phyloP scores from a whole-genome alignment of 2,113 vertebrate genomes.

The Rhabdornis inornatus region DNA sequence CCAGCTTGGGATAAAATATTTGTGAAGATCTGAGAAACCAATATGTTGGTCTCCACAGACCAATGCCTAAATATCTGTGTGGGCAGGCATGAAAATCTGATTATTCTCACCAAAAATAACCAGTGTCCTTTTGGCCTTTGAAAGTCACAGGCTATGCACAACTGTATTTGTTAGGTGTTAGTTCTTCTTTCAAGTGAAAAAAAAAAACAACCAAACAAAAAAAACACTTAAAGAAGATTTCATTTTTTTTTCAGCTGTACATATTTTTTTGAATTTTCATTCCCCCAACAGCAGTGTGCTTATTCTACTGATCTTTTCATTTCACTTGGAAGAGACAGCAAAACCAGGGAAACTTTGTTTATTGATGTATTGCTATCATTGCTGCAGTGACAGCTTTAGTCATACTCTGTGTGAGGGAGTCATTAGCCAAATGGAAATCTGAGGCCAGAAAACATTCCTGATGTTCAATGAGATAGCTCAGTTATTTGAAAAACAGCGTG shows the following conservation, averaged over 20 bases:
- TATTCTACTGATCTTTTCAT: constrained; percentile 19
- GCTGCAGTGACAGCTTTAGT: constrained; percentile 67
- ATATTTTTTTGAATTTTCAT: constrained; percentile 25
- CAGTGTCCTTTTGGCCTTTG: background rate
- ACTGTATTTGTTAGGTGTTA: background rate
- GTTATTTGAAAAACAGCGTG: constrained; percentile 56
- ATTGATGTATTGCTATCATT: constrained; percentile 67
- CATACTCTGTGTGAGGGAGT: constrained; percentile 43
- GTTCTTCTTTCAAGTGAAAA: background rate
- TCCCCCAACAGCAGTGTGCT: background rate
- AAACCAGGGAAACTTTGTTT: constrained; percentile 31
- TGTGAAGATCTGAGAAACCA: background rate
- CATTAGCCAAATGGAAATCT: constrained; percentile 73
- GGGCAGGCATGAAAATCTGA: background rate
- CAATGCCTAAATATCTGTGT: background rate
- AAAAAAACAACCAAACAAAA: too few relatives aligned
- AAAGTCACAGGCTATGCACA: background rate
- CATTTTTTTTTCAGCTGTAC: background rate
- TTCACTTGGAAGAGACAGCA: constrained; percentile 23
- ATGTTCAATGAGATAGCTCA: constrained; percentile 37
- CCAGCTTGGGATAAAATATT: background rate
- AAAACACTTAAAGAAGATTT: background rate
- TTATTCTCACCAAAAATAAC: background rate
- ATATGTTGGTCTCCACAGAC: background rate
- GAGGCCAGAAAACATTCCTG: constrained; percentile 46